Evolutionary conservation across 2,113 vertebrate genomes (phyloP).

Genomic region (Octodon degus): DNA sequence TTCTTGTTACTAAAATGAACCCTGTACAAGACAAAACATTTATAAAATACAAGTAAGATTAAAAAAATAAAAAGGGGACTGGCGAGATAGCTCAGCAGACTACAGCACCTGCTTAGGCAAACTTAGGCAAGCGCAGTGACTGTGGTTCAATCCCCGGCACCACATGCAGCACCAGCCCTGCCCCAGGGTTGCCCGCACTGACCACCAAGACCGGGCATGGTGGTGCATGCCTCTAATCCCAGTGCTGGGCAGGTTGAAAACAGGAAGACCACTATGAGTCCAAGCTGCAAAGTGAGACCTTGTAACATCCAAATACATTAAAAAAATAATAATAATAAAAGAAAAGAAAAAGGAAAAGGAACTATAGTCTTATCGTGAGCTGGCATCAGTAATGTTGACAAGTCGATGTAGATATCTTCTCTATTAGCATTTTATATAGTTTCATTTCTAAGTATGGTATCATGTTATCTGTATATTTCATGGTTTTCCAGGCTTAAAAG

Average conservation of each 20-base stretch:
- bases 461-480: neutral
- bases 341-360: constrained; percentile 28
- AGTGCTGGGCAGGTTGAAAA: too few relatives aligned
- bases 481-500: neutral
- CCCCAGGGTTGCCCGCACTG: too few relatives aligned
- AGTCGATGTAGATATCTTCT: neutral
- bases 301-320: too few relatives aligned
- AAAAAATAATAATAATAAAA: neutral
- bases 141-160: too few relatives aligned
- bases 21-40: constrained; percentile 33
- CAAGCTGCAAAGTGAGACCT: too few relatives aligned
- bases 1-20: neutral
- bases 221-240: too few relatives aligned
- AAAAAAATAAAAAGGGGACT: neutral
- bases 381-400: neutral
- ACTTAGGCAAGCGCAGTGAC: too few relatives aligned
- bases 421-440: constrained; percentile 4
- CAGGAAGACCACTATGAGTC: too few relatives aligned
- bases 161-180: too few relatives aligned
- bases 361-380: neutral
- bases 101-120: too few relatives aligned
- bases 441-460: constrained; percentile 2
- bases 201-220: too few relatives aligned
- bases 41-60: neutral
- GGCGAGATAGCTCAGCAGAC: too few relatives aligned